Evolutionary conservation across 2,888 invertebrate genomes (phyloP).

Genomic region (Drosophila neonasuta): DNA sequence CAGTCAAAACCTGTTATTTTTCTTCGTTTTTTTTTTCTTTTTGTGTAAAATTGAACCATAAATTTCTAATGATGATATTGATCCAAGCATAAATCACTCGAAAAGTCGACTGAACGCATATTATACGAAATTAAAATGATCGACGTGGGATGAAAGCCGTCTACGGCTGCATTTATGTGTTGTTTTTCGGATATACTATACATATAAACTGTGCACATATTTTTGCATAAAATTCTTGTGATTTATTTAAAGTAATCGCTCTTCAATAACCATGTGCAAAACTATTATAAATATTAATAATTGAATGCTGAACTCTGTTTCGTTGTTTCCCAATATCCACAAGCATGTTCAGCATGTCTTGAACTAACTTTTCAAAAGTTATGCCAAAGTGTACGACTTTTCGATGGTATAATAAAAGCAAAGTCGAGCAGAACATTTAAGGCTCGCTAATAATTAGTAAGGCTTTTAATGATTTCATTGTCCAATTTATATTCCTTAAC

Average conservation of each 20-base stretch:
- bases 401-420: conserved; percentile 44
- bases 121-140: conserved; percentile 56
- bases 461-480: conserved; percentile 80
- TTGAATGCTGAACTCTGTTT: not conserved
- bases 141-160: conserved; percentile 41
- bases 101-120: conserved; percentile 43
- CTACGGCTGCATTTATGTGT: conserved; percentile 12
- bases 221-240: conserved; percentile 30
- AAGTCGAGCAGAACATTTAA: conserved; percentile 54
- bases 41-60: conserved; percentile 54
- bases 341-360: not conserved
- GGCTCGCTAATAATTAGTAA: conserved; percentile 61
- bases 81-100: conserved; percentile 60
- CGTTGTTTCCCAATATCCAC: not conserved
- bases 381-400: conserved; percentile 4
- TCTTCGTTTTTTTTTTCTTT: conserved; percentile 38
- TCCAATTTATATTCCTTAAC: conserved; percentile 79
- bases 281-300: conserved; percentile 7
- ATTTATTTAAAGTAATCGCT: conserved; percentile 32
- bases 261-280: conserved; percentile 16
- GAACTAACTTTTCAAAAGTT: conserved; percentile 5
- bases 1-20: conserved; percentile 53
- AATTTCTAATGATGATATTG: conserved; percentile 66
- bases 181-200: conserved; percentile 21
- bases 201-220: conserved; percentile 17